Evolutionary conservation across 2,113 vertebrate species (phyloP).

Genomic region (Colistium nudipinnis): DNA sequence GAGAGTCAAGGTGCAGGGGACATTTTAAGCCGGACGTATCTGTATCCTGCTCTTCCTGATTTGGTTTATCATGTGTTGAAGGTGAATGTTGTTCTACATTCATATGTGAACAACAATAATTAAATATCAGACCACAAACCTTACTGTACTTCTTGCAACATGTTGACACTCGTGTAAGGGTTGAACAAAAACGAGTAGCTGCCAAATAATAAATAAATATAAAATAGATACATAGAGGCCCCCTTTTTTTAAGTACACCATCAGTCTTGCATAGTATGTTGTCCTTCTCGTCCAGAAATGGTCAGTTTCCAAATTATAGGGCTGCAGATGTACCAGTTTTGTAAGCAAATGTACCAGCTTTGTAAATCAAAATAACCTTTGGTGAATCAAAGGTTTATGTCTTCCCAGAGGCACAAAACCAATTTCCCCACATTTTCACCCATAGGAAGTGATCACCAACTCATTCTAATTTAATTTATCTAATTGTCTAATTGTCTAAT

Average conservation of each 20-base stretch:
- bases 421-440: slow-evolving; percentile 16
- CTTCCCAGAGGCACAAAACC: not conserved
- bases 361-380: no score
- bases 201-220: not conserved
- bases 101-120: not conserved
- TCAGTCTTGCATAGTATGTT: slow-evolving; percentile 23
- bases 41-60: not conserved
- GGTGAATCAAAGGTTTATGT: no score
- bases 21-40: not conserved
- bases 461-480: no score
- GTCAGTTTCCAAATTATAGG: slow-evolving; percentile 12
- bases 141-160: no score
- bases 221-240: not conserved
- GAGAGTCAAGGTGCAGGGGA: not conserved
- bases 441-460: no score
- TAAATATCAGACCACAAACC: no score
- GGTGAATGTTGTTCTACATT: not conserved
- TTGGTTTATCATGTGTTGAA: not conserved
- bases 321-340: not conserved
- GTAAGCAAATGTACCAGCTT: not conserved
- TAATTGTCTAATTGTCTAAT: no score
- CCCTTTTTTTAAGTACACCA: slow-evolving; percentile 10
- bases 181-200: slow-evolving; percentile 1
- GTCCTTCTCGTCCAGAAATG: not conserved
- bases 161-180: not conserved